Conservation (phyloP, 2,888 invertebrate genomes). For the Smittia sp. region DNA sequence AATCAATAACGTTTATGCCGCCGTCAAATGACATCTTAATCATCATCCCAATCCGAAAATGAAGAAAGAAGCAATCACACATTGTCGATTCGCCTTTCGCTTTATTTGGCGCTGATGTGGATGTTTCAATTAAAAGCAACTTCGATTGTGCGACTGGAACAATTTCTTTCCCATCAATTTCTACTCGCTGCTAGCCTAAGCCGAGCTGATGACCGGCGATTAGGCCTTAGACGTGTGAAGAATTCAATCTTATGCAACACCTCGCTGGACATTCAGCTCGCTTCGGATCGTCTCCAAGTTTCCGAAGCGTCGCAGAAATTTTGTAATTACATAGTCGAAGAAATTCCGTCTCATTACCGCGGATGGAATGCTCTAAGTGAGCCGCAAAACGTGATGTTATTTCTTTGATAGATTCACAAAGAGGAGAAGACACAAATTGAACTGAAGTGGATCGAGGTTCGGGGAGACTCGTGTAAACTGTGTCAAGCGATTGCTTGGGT, state of each 20-base stretch:
- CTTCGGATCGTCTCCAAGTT: not conserved
- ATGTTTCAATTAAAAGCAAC: not conserved
- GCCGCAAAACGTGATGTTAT: not conserved
- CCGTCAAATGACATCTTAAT: conserved; percentile 37
- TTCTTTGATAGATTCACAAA: not conserved
- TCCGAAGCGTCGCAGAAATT: not conserved
- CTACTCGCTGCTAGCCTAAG: not conserved
- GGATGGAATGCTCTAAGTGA: conserved; percentile 5
- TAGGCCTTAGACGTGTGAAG: conserved; percentile 5
- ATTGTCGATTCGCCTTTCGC: conserved; percentile 6
- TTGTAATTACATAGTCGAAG: not conserved
- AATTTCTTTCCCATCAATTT: conserved; percentile 2
- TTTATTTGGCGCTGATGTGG: not conserved
- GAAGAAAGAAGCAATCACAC: not conserved
- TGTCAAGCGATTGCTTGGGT: no score
- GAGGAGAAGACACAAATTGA: no score
- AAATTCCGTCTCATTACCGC: conserved; percentile 16
- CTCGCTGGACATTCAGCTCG: not conserved
- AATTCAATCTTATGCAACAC: conserved; percentile 7
- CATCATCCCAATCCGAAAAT: not conserved
- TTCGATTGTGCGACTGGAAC: not conserved
- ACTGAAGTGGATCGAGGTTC: no score
- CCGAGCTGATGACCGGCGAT: not conserved
- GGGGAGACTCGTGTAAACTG: no score
- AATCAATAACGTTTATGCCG: conserved; percentile 28